Conservation (phyloP, 2,888 invertebrate species). For the Amiota minor region DNA sequence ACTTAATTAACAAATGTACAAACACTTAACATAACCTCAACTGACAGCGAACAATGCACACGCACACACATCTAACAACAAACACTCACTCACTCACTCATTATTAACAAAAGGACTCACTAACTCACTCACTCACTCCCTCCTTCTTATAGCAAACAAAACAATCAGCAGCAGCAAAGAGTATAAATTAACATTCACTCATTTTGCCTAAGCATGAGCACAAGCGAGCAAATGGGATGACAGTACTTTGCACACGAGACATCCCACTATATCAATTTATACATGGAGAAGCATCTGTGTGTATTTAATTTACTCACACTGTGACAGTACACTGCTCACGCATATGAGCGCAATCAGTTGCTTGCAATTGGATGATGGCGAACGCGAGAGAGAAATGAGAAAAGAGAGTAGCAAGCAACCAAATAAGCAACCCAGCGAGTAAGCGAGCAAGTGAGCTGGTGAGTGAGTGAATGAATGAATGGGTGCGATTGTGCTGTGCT, state of each 20-base stretch:
- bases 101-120: slow-evolving; percentile 11
- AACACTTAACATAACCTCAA: slow-evolving; percentile 70
- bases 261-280: slow-evolving; percentile 18
- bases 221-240: slow-evolving; percentile 46
- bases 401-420: background rate
- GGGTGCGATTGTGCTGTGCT: background rate
- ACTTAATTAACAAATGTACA: slow-evolving; percentile 72
- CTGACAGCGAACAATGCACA: slow-evolving; percentile 52
- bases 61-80: slow-evolving; percentile 29
- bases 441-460: background rate
- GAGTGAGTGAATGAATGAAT: slow-evolving; percentile 8
- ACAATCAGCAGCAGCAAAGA: slow-evolving; percentile 26
- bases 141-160: background rate
- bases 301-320: slow-evolving; percentile 24
- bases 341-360: slow-evolving; percentile 29
- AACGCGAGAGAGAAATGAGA: slow-evolving; percentile 41
- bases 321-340: slow-evolving; percentile 37
- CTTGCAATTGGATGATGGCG: slow-evolving; percentile 56
- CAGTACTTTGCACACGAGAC: slow-evolving; percentile 39
- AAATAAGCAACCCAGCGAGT: background rate
- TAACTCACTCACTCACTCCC: too few relatives aligned
- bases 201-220: background rate
- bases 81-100: slow-evolving; percentile 15
- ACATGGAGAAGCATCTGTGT: slow-evolving; percentile 31
- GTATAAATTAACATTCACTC: background rate